A percentile compares a stretch with the other conserved stretches of the same genome.
Evolutionary conservation across 2,797 vertebrate species (phyloP).

Genomic region (Microcaecilia unicolor): DNA sequence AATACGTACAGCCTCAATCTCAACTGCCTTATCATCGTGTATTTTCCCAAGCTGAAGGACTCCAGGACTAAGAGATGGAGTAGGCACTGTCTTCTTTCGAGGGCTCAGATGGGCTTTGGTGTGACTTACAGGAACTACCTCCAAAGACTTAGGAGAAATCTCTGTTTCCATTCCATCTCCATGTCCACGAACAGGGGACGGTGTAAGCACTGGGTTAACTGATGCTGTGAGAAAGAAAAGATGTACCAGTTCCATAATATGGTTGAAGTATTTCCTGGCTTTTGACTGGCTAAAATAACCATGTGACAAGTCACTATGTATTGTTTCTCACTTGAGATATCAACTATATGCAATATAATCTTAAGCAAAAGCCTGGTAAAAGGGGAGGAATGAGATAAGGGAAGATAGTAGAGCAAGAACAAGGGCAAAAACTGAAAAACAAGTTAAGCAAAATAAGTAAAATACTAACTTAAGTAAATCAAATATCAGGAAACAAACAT

Average conservation of each 20-base stretch:
- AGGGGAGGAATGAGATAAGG: too few relatives aligned
- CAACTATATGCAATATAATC: too few relatives aligned
- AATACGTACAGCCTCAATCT: conserved; percentile 87
- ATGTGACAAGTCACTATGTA: background rate
- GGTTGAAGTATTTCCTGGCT: background rate
- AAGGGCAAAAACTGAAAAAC: too few relatives aligned
- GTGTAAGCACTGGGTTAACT: conserved; percentile 41
- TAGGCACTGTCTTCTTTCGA: conserved; percentile 33
- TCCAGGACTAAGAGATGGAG: conserved; percentile 55
- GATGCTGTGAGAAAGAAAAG: background rate
- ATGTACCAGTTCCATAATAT: conserved; percentile 10
- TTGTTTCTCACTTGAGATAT: too few relatives aligned
- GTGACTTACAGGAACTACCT: conserved; percentile 39
- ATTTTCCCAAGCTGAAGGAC: conserved; percentile 86
- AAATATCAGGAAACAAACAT: too few relatives aligned
- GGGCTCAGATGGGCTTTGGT: conserved; percentile 33
- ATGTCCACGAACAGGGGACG: conserved; percentile 70
- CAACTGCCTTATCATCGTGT: conserved; percentile 68
- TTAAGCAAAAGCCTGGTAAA: too few relatives aligned
- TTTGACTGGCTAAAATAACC: background rate
- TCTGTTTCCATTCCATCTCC: conserved; percentile 97
- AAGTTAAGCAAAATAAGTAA: too few relatives aligned
- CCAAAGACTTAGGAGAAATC: conserved; percentile 48
- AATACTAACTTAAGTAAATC: too few relatives aligned
- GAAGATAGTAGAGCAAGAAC: too few relatives aligned